Base-by-base conservation (phyloP, 92 coral and sea anemone species). In the Zoanthus sociatus region DNA sequence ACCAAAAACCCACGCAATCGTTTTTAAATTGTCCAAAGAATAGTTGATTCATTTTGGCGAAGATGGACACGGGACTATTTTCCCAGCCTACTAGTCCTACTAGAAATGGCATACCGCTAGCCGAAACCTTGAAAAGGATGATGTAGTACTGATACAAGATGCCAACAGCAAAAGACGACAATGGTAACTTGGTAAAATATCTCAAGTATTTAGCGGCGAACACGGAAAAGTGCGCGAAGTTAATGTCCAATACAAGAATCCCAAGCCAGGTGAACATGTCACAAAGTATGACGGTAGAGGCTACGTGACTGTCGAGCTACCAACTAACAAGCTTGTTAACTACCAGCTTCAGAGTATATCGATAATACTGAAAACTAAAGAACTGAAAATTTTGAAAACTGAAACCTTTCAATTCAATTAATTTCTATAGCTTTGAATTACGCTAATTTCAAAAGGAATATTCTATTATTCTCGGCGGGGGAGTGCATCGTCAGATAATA, bases 21-120 rank as follows among this genome's bases (percentile, higher is more conserved):
- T 3, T 76, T 51, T 78, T 83, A 90, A 77, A 89, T 92, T 78
- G 88, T 92, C 5, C 92, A 92, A 72, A 48, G 48, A 47, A 69
- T 88, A 5, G 84, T 90, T 26, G 3, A 37, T 37, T 37, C 42
- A 37, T 37, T 37, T 37, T 37, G 42, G 42, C 42, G 42, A 50
- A 50, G 82, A 88, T 90, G 92, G 92, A 90, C 88, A 33, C 51
- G 76, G 9, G 88, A 90, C 47, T 84, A 83, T 68, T 92, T 92
- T 73, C 91, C 93, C 56, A 78, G 87, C 32, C 55, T 90, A 56
- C n/a, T 92, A 32, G 47, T 90, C 4, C 53, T 87, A 46, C 90
- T 92, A 83, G 88, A 92, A 90, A 87, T 92, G 92, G 94, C 94
- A 92, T 46, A 88, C 87, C 32, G 48, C 81, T 53, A 50, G 70